Conservation (phyloP, 1,140 invertebrate genomes). For the Ladona fulva region DNA sequence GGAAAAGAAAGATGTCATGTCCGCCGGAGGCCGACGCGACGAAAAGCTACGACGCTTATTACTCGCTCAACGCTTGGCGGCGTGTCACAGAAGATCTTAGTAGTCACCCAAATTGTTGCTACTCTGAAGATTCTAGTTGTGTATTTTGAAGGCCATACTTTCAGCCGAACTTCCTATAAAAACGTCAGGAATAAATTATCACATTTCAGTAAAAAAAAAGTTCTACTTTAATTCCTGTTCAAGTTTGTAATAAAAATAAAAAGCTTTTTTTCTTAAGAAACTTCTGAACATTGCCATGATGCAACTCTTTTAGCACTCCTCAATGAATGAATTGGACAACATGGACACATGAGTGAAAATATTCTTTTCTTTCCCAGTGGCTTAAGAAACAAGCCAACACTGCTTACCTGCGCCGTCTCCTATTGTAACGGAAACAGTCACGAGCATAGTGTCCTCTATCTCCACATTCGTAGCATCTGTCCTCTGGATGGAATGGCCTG, state of each 20-base stretch:
- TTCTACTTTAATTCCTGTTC: constrained; percentile 5
- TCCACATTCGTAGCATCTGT: constrained; percentile 84
- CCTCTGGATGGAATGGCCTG: constrained; percentile 63
- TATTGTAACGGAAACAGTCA: constrained; percentile 61
- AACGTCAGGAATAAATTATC: constrained; percentile 42
- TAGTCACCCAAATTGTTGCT: constrained; percentile 14
- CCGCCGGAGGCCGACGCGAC: constrained; percentile 13
- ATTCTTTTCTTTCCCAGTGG: neutral
- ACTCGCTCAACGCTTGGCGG: constrained; percentile 12
- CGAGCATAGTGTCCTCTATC: constrained; percentile 84
- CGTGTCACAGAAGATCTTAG: constrained; percentile 11
- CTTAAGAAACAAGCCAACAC: neutral
- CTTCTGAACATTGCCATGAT: neutral
- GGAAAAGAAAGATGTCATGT: constrained; percentile 11
- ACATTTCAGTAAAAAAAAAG: constrained; percentile 4
- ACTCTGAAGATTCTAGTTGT: constrained; percentile 16
- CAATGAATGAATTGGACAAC: neutral
- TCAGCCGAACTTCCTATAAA: constrained; percentile 48
- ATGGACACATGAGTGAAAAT: neutral
- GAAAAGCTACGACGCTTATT: constrained; percentile 12
- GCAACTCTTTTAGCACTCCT: neutral
- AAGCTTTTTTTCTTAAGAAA: neutral
- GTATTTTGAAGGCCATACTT: constrained; percentile 20
- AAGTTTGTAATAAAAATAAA: constrained; percentile 9
- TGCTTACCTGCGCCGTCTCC: constrained; percentile 23